A percentile compares a stretch with the other conserved stretches of the same genome.
These are phyloP conservation scores for Tetranychus truncatus DNA, from an alignment of 2,888 invertebrate genomes.

Conservation along the genomic window DNA sequence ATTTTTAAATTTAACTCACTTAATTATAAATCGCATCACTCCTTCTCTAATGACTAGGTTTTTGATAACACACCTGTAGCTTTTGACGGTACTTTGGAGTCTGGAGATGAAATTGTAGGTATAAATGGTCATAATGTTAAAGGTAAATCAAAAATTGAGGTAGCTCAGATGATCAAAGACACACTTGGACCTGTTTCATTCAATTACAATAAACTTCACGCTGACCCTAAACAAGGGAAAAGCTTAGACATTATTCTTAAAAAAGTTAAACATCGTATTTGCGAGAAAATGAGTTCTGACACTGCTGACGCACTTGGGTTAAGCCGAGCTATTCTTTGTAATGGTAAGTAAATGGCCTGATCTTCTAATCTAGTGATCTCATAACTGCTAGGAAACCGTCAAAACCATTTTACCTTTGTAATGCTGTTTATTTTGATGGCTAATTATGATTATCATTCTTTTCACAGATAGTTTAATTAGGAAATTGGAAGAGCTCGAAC, in stretches of 20 bases:
- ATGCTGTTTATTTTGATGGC: too few relatives aligned
- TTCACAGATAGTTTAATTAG: slow-evolving; percentile 69
- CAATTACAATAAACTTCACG: slow-evolving; percentile 40
- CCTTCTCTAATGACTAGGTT: slow-evolving; percentile 39
- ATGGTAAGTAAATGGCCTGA: too few relatives aligned
- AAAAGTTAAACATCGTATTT: slow-evolving; percentile 86
- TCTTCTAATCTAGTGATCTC: too few relatives aligned
- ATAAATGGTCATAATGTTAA: slow-evolving; percentile 81
- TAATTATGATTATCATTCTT: background rate
- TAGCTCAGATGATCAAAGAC: slow-evolving; percentile 95
- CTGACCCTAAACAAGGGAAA: slow-evolving; percentile 3
- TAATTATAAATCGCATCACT: background rate
- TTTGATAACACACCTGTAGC: slow-evolving; percentile 95
- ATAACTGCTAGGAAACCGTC: too few relatives aligned
- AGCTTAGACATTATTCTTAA: slow-evolving; percentile 38
- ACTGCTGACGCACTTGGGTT: slow-evolving; percentile 75
- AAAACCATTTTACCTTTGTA: too few relatives aligned
- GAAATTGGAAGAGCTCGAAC: slow-evolving; percentile 76
- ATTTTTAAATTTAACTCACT: background rate
- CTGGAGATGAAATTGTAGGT: slow-evolving; percentile 89
- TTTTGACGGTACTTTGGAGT: slow-evolving; percentile 75
- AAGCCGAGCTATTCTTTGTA: slow-evolving; percentile 88
- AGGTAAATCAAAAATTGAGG: slow-evolving; percentile 60
- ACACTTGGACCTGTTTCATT: slow-evolving; percentile 67
- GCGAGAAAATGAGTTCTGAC: slow-evolving; percentile 73